phyloP scores from a whole-genome alignment of 2,113 vertebrate species.

The Syrmaticus mikado region DNA sequence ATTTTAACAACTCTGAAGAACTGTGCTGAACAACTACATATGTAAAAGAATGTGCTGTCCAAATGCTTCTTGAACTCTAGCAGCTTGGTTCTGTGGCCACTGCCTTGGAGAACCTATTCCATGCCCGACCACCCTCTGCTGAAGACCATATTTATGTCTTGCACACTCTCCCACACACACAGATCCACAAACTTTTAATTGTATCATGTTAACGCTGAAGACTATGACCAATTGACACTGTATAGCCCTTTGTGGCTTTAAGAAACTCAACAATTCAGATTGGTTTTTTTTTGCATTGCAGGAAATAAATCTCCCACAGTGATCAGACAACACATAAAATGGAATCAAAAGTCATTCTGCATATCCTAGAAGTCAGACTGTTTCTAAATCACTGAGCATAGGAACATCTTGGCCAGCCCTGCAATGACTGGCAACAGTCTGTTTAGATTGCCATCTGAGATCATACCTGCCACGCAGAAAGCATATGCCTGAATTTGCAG shows the following conservation, averaged over 20 bases:
- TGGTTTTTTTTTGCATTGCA: not conserved
- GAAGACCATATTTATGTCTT: not conserved
- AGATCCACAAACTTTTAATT: not conserved
- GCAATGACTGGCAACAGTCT: not conserved
- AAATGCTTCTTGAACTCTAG: not conserved
- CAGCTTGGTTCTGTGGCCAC: not conserved
- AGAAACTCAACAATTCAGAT: not conserved
- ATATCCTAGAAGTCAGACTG: not conserved
- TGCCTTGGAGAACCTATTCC: not conserved
- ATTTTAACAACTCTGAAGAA: not conserved
- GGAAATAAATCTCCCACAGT: not conserved
- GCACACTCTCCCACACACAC: not conserved
- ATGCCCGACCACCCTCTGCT: not conserved
- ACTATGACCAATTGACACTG: not conserved
- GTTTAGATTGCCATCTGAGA: not conserved
- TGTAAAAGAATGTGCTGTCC: not conserved
- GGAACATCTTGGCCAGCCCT: not conserved
- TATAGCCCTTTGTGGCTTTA: not conserved
- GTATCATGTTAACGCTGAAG: not conserved
- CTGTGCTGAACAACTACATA: conserved; percentile 3
- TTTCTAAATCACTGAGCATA: not conserved
- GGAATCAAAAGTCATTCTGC: not conserved
- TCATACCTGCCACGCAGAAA: not conserved
- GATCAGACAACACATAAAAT: not conserved
- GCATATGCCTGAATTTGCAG: not conserved